Evolutionary conservation across 2,888 invertebrate species (phyloP).

Genomic region (Rhingia campestris): DNA sequence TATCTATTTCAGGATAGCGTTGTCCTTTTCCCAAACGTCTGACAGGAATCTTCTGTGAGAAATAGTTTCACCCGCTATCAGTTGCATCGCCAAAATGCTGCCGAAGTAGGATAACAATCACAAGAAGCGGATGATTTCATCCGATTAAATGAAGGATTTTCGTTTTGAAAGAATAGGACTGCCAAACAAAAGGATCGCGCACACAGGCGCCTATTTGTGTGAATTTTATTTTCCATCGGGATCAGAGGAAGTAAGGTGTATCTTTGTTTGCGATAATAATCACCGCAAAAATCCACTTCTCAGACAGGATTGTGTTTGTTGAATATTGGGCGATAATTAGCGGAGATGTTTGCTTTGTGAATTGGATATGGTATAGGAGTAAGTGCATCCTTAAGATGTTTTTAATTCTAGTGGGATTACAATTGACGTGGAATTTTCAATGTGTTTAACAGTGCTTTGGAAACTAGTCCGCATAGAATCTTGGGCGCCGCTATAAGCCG

Average conservation of each 20-base stretch:
- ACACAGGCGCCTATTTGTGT: conserved; percentile 60
- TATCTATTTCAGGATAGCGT: conserved; percentile 56
- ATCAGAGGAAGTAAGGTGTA: conserved; percentile 68
- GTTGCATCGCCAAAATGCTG: conserved; percentile 52
- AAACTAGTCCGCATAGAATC: too few species aligned
- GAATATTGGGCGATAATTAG: conserved; percentile 40
- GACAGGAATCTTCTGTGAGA: conserved; percentile 22
- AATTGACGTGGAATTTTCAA: background rate
- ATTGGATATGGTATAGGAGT: conserved; percentile 34
- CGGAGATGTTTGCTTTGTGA: conserved; percentile 55
- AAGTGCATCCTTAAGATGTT: background rate
- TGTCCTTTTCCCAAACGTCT: conserved; percentile 11
- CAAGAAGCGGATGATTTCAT: conserved; percentile 61
- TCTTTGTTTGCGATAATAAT: conserved; percentile 71
- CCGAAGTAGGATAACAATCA: conserved; percentile 53
- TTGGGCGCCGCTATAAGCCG: too few species aligned
- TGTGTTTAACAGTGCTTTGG: too few species aligned
- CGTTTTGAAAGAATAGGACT: conserved; percentile 21
- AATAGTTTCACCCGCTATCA: conserved; percentile 31
- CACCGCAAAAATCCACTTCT: conserved; percentile 58
- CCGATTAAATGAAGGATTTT: conserved; percentile 58
- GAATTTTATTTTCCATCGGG: conserved; percentile 10
- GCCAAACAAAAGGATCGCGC: conserved; percentile 27
- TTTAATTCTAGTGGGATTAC: background rate
- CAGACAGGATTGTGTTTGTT: conserved; percentile 57